Percentiles rank a stretch among this genome's conserved stretches.
phyloP scores from a whole-genome alignment of 2,888 invertebrate genomes.

The Ennomos erosarius region DNA sequence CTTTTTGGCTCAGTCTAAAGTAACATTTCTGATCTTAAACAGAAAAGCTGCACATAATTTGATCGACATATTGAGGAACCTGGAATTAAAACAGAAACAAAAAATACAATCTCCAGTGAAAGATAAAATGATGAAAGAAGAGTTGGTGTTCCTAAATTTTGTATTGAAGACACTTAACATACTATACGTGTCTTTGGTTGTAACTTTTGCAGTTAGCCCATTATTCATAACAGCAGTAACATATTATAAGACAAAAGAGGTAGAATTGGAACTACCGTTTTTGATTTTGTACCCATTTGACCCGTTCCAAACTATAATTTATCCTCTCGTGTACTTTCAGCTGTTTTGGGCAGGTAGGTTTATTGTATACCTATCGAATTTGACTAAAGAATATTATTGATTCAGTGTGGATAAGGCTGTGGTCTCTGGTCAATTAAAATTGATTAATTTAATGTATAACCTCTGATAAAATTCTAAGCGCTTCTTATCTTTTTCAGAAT shows the following conservation, averaged over 20 bases:
- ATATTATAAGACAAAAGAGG: conserved; percentile 52
- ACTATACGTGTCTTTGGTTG: conserved; percentile 46
- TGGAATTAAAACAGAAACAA: conserved; percentile 46
- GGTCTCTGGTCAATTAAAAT: too few relatives aligned
- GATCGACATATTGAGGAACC: conserved; percentile 42
- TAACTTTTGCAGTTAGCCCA: conserved; percentile 53
- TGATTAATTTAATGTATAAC: not conserved
- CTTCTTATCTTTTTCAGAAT: conserved; percentile 44
- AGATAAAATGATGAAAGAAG: conserved; percentile 46
- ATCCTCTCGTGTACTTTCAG: conserved; percentile 62
- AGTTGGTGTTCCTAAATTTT: conserved; percentile 49
- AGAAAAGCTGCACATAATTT: conserved; percentile 45
- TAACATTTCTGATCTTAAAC: conserved; percentile 42
- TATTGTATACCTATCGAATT: not conserved
- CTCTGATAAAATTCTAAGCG: conserved; percentile 31
- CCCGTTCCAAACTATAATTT: conserved; percentile 52
- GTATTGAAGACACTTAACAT: conserved; percentile 53
- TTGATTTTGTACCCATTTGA: conserved; percentile 64
- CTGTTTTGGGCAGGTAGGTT: conserved; percentile 65
- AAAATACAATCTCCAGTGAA: conserved; percentile 33
- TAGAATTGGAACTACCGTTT: conserved; percentile 60
- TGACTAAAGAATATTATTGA: too few relatives aligned
- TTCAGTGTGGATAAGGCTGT: too few relatives aligned
- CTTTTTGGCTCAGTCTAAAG: conserved; percentile 47
- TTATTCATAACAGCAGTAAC: conserved; percentile 50